Base-by-base conservation (phyloP, 2,113 vertebrate genomes). In the Pluvialis apricaria region DNA sequence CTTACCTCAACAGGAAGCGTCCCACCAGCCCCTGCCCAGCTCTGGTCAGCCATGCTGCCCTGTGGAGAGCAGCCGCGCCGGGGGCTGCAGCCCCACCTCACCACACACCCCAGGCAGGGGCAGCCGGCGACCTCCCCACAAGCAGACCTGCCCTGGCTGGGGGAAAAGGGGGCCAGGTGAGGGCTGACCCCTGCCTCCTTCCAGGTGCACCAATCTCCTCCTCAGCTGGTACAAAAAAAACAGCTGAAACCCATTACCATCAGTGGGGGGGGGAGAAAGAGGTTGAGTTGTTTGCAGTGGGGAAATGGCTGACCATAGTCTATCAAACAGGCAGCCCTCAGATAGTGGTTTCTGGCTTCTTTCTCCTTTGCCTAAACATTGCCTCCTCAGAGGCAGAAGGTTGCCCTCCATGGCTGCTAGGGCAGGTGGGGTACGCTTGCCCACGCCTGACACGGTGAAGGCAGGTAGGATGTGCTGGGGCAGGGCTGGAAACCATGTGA, bases 371-470 rank as follows among this genome's bases (percentile, higher is more conserved):
- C 66, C 78, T 26, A 31, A 54, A 9, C 15, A 19, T 15, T 32
- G 9, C 15, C 19, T 38, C 1, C 6, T 5, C 11, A 5, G 44
- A 69, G 58, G 9, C 20, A n/a, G 40, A 52, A 31, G 13, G 49
- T 25, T 82, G 29, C 3, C 44, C 25, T 6, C 45, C 0, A 5
- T 4, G 15, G 47, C 69, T 70, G 69, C 55, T 26, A 20, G 45
- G n/a, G 21, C 12, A 8, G 9, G 8, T 11, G 26, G 3, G 14
- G 12, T 1, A 15, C 0, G 0, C 6, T 49, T 20, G 49, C 29
- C 7, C 8, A 22, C 0, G 0, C 0, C 0, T 11, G 29, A 42
- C 2, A 0, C 9, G 55, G 24, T 1, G 1, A 15, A 36, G 16
- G 49, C 10, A 8, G 20, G 31, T 19, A 22, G n/a, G 8, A 29